Conservation (phyloP, 2,888 invertebrate species). For the Mylabris sibirica region DNA sequence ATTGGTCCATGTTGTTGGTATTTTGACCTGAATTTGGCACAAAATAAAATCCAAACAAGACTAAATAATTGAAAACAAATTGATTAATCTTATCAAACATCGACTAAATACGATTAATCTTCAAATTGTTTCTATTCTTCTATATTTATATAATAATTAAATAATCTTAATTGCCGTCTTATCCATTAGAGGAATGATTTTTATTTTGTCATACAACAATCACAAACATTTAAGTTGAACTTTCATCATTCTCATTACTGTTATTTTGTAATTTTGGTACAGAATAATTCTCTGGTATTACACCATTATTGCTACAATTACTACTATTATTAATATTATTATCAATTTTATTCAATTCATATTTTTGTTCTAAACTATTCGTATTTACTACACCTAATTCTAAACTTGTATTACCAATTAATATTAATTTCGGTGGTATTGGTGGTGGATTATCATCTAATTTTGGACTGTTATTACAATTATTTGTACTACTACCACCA, state of each 20-base stretch:
- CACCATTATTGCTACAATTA: neutral
- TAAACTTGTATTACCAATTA: conserved; percentile 46
- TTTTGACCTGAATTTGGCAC: conserved; percentile 37
- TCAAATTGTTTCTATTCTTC: too few species aligned
- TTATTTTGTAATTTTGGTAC: conserved; percentile 55
- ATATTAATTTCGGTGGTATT: conserved; percentile 54
- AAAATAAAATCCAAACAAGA: conserved; percentile 26
- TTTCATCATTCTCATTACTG: conserved; percentile 39
- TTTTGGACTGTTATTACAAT: conserved; percentile 44
- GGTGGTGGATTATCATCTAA: conserved; percentile 58
- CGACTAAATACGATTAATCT: conserved; percentile 17
- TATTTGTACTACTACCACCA: conserved; percentile 29
- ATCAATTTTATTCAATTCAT: conserved; percentile 28
- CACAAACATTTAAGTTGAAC: conserved; percentile 11
- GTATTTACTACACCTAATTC: conserved; percentile 42
- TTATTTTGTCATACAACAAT: neutral
- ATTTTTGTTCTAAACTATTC: conserved; percentile 37
- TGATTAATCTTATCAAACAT: conserved; percentile 25
- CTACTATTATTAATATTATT: neutral
- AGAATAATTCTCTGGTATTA: conserved; percentile 58
- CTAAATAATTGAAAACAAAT: conserved; percentile 28
- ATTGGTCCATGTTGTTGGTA: conserved; percentile 37
- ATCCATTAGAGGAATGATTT: neutral
- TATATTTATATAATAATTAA: neutral
- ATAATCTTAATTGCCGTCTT: neutral